phyloP scores from a whole-genome alignment of 2,888 invertebrate species.

The Aphidius colemani region DNA sequence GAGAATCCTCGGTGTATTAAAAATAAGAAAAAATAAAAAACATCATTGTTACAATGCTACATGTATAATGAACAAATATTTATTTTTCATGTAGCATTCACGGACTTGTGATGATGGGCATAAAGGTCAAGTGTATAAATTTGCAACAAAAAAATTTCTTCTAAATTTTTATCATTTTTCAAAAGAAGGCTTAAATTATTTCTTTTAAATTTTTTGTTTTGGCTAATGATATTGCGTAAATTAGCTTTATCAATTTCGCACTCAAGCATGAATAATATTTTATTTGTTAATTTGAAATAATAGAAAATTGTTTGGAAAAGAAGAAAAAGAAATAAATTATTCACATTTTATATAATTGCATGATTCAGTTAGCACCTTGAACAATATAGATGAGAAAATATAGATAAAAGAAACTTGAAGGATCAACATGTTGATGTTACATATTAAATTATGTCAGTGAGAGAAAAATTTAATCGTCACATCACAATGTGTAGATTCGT shows the following conservation, averaged over 20 bases:
- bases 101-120: conserved; percentile 28
- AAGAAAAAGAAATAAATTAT: background rate
- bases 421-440: background rate
- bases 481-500: too few relatives aligned
- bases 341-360: conserved; percentile 1
- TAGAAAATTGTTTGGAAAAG: background rate
- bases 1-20: conserved; percentile 37
- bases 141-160: conserved; percentile 17
- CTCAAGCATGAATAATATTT: background rate
- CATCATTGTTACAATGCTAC: conserved; percentile 46
- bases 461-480: too few relatives aligned
- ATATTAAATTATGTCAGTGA: too few relatives aligned
- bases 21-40: background rate
- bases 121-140: conserved; percentile 57
- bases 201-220: background rate
- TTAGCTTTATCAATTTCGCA: background rate
- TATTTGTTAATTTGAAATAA: too few relatives aligned
- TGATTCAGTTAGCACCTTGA: conserved; percentile 26
- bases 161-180: too few relatives aligned
- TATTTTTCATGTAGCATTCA: background rate
- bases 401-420: conserved; percentile 5
- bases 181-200: too few relatives aligned
- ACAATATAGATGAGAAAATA: conserved; percentile 22
- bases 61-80: conserved; percentile 31
- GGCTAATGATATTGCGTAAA: background rate